Percentiles rank a stretch among this genome's conserved stretches.
Conservation (phyloP, 2,888 invertebrate genomes). For the Taphrorychus bicolor region DNA sequence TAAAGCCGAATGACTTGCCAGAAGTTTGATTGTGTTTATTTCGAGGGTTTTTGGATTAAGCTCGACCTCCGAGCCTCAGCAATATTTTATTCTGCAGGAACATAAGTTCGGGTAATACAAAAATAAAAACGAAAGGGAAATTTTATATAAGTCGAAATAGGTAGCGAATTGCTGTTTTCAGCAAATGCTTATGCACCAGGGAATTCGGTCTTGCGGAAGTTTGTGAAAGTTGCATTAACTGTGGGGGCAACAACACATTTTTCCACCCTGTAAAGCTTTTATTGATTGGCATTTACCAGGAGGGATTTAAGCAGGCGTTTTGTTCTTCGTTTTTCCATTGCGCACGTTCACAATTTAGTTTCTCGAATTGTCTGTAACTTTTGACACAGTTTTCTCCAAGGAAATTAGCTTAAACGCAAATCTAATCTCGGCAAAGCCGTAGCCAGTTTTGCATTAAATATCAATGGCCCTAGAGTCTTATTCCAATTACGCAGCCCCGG, state of each 20-base stretch:
- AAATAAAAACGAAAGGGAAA: background rate
- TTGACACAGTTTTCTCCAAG: background rate
- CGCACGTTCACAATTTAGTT: background rate
- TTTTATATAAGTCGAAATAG: background rate
- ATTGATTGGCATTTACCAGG: slow-evolving; percentile 24
- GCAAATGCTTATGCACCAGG: background rate
- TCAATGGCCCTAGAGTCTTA: slow-evolving; percentile 28
- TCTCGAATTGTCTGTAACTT: background rate
- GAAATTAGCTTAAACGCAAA: background rate
- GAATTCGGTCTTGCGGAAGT: background rate
- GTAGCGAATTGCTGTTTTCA: background rate
- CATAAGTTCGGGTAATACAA: background rate
- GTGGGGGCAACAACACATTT: background rate
- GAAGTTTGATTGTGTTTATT: slow-evolving; percentile 21
- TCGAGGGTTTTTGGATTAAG: slow-evolving; percentile 3
- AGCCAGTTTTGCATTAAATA: slow-evolving; percentile 24
- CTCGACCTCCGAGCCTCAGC: background rate
- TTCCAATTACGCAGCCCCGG: slow-evolving; percentile 29
- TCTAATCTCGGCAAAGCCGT: slow-evolving; percentile 1
- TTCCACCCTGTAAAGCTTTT: background rate
- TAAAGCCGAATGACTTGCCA: slow-evolving; percentile 22
- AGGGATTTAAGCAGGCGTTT: slow-evolving; percentile 10
- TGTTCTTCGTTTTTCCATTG: background rate
- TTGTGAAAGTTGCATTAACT: background rate
- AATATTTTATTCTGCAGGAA: no score